Evolutionary conservation across 2,113 vertebrate genomes (phyloP).

Genomic region (Struthio camelus): DNA sequence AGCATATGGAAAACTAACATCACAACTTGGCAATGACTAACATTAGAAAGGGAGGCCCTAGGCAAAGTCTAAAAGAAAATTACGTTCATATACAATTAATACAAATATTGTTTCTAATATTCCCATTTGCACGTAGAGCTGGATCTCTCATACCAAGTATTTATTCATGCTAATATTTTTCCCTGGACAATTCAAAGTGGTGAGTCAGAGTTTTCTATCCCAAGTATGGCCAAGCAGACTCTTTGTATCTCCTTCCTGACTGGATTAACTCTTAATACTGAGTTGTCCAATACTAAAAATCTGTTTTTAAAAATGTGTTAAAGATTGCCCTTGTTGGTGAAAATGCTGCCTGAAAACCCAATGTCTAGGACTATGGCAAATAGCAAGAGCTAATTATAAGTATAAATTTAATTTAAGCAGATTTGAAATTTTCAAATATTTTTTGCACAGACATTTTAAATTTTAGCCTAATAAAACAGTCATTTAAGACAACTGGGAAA

Average conservation of each 20-base stretch:
- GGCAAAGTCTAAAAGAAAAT: background rate
- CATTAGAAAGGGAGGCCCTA: background rate
- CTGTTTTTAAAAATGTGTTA: background rate
- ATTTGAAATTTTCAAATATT: background rate
- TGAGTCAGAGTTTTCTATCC: background rate
- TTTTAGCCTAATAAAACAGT: background rate
- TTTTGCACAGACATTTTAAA: background rate
- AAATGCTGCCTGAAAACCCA: background rate
- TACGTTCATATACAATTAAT: background rate
- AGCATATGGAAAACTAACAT: background rate
- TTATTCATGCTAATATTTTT: background rate
- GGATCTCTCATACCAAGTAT: background rate
- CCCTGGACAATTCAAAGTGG: background rate
- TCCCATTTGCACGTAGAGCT: background rate
- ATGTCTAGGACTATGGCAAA: background rate
- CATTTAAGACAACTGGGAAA: background rate
- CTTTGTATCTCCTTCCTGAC: background rate
- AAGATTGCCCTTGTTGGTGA: background rate
- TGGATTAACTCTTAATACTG: background rate
- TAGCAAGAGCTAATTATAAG: background rate
- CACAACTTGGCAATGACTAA: background rate
- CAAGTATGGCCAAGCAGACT: background rate
- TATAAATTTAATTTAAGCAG: background rate
- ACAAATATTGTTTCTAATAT: background rate
- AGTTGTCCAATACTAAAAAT: background rate